Percentiles rank a stretch among this genome's conserved stretches.
Evolutionary conservation across 2,797 vertebrate species (phyloP).

Genomic region (Bovichtus diacanthus): DNA sequence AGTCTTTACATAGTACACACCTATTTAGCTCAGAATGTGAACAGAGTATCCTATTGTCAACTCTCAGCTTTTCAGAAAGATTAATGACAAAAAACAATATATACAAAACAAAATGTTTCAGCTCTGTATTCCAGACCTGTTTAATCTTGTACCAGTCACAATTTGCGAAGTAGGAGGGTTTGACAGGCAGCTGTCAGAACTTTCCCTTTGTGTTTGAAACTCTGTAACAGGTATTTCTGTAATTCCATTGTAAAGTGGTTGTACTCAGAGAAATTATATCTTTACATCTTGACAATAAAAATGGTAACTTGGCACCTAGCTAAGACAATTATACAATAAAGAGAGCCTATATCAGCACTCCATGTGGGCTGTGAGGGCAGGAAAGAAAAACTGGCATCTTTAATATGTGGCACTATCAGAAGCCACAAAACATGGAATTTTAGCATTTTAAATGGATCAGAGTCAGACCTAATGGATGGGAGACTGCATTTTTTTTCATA

Average conservation of each 20-base stretch:
- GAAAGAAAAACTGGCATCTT: background rate
- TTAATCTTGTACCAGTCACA: slow-evolving; percentile 15
- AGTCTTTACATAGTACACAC: background rate
- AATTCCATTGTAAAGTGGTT: slow-evolving; percentile 14
- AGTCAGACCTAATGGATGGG: too few species aligned
- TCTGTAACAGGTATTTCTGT: slow-evolving; percentile 3
- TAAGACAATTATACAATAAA: slow-evolving; percentile 4
- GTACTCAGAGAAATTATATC: slow-evolving; percentile 11
- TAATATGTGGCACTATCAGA: background rate
- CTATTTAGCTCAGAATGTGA: slow-evolving; percentile 3
- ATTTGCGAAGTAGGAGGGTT: background rate
- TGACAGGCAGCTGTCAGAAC: slow-evolving; percentile 42
- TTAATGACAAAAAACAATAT: background rate
- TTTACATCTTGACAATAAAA: slow-evolving; percentile 20
- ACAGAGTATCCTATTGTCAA: background rate
- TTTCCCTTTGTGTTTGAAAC: slow-evolving; percentile 27
- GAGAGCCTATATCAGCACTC: background rate
- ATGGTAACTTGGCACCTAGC: slow-evolving; percentile 9
- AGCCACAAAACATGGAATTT: background rate
- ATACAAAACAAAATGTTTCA: background rate
- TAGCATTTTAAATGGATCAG: background rate
- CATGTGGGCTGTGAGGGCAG: background rate
- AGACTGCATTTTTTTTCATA: too few species aligned
- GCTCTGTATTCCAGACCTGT: slow-evolving; percentile 8
- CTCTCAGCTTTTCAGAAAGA: slow-evolving; percentile 10